Percentiles rank a stretch among this genome's conserved stretches.
Evolutionary conservation across 2,888 invertebrate species (phyloP).

Genomic region (Litoditis marina): DNA sequence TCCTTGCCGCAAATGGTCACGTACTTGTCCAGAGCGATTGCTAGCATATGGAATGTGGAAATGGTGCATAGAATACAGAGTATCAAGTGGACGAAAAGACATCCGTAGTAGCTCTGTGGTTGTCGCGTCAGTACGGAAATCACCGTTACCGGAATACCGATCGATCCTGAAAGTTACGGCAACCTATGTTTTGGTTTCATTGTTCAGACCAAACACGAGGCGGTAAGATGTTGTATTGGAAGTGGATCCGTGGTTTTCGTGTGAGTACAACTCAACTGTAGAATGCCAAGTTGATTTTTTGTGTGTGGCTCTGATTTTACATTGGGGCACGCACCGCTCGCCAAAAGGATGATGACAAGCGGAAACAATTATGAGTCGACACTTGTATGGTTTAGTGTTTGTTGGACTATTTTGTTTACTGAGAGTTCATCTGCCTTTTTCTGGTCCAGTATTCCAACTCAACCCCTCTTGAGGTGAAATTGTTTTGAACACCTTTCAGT

Average conservation of each 20-base stretch:
- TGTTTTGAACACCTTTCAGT: too few relatives aligned
- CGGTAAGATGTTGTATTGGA: not conserved
- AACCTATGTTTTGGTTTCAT: not conserved
- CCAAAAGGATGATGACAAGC: too few relatives aligned
- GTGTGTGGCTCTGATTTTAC: too few relatives aligned
- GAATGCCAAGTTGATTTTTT: too few relatives aligned
- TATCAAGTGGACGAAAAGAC: constrained; percentile 56
- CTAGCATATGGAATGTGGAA: constrained; percentile 59
- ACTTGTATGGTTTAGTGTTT: too few relatives aligned
- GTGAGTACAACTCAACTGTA: too few relatives aligned
- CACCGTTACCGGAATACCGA: constrained; percentile 59
- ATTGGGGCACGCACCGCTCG: too few relatives aligned
- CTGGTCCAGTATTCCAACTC: too few relatives aligned
- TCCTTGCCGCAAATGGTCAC: constrained; percentile 56
- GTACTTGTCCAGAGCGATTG: constrained; percentile 60
- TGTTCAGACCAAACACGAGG: not conserved
- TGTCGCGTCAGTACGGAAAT: constrained; percentile 50
- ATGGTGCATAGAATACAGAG: constrained; percentile 60
- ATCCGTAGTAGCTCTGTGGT: constrained; percentile 48
- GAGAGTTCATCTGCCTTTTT: too few relatives aligned
- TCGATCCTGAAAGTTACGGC: constrained; percentile 32
- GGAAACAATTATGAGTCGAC: too few relatives aligned
- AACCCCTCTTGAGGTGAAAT: too few relatives aligned
- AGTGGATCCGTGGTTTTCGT: not conserved
- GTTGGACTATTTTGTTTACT: too few relatives aligned